Evolutionary conservation across 2,888 invertebrate genomes (phyloP), one percentile per base, ranked within the genome.

Genomic region (Cryptocephalus moraei): DNA sequence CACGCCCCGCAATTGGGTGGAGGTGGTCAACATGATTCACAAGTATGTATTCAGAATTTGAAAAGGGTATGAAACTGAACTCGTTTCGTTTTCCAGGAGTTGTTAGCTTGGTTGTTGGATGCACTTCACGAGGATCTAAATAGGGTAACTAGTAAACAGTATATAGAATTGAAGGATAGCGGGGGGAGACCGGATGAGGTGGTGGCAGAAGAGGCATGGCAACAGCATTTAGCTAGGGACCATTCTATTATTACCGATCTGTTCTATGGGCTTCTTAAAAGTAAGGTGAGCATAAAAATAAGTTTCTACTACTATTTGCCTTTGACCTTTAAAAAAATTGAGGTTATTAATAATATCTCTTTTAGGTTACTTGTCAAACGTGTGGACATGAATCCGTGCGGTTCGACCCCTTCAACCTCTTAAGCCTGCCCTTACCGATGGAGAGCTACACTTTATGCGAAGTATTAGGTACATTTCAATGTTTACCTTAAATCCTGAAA

Each of bases 1-100:
- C 85, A 88, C 73, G 90, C 91, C 46, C 88, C 90, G 33, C 80
- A 84, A 57, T 86, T 94, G 67, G 68, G 70, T 9, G 91, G 91
- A 51, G 90, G 90, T 56, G 90, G 90, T 9, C 94, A 94, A 72
- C 93, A 94, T 72, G 93, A 94, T 75, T 90, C 91, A 45, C 93
- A 70, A 56, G 66, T 66, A 90, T 59, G 58, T 50, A 36, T 12
- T 11, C 2, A 22, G 31, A 42, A 11, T 36, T 36, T 11, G n/a
- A 12, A 36, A 11, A 36, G 12, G 12, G 4, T 2, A 4, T 2
- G 36, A 36, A 6, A 4, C 6, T 2, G 4, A 11, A 2, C 6
- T 6, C 12, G 2, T 32, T n/a, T 32, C 43, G 41, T 34, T 44
- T 54, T 52, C 32, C 43, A 72, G 77, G 93, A 94, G 73, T 75